Evolutionary conservation across 2,113 vertebrate species (phyloP).

Genomic region (Erythrocercus mccallii): DNA sequence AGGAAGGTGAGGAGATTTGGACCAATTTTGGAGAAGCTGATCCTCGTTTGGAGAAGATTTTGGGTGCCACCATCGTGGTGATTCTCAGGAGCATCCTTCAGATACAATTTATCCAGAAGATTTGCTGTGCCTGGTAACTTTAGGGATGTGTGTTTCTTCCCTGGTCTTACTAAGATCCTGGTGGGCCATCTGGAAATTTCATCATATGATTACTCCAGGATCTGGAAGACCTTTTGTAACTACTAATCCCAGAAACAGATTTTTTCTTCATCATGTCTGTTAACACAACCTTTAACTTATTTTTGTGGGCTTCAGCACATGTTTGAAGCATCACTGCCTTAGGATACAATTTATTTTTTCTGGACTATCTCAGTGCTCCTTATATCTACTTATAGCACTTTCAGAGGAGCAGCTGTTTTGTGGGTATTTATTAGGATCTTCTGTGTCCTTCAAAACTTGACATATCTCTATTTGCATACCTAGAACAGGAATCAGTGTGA

Average conservation of each 20-base stretch:
- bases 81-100: neutral
- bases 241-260: constrained; percentile 65
- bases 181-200: constrained; percentile 52
- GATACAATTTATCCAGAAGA: neutral
- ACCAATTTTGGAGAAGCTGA: neutral
- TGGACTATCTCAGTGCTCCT: neutral
- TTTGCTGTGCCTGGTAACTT: neutral
- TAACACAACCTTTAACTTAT: constrained; percentile 56
- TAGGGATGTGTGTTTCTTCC: neutral
- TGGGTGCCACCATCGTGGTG: neutral
- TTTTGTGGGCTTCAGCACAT: constrained; percentile 50
- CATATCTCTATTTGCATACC: neutral
- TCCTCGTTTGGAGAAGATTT: neutral
- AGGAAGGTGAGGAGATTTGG: neutral
- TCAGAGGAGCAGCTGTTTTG: neutral
- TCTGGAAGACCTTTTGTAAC: constrained; percentile 59
- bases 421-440: neutral
- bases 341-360: neutral
- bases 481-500: neutral
- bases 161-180: neutral
- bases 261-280: constrained; percentile 62
- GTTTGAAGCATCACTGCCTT: constrained; percentile 49
- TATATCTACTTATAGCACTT: neutral
- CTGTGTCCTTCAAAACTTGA: neutral
- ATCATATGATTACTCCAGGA: constrained; percentile 18